Conservation (phyloP, 2,888 invertebrate genomes). For the Meganola albula region DNA sequence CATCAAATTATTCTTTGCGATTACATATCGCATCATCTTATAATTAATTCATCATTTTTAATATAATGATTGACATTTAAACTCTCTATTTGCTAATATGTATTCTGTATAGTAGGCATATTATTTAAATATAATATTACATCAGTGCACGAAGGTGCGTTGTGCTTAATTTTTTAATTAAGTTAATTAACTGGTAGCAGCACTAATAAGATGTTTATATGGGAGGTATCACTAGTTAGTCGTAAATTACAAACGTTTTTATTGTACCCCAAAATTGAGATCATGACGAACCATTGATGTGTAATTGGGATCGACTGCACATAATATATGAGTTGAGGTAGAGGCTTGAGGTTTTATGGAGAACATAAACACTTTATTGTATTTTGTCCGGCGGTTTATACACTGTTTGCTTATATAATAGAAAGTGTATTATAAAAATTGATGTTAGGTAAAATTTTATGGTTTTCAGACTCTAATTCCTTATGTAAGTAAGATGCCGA, state of each 20-base stretch:
- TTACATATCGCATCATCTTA: constrained; percentile 21
- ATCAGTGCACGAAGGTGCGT: background rate
- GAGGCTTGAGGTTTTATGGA: constrained; percentile 65
- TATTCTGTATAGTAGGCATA: no score
- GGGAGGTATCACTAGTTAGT: constrained; percentile 45
- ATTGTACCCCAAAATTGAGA: constrained; percentile 63
- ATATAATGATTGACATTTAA: constrained; percentile 17
- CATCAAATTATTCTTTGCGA: constrained; percentile 25
- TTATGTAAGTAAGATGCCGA: no score
- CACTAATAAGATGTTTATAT: constrained; percentile 52
- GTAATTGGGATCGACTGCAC: constrained; percentile 71
- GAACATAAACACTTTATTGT: constrained; percentile 73
- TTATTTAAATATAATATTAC: background rate
- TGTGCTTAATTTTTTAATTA: constrained; percentile 6
- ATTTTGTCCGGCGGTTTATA: constrained; percentile 53
- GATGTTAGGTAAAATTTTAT: no score
- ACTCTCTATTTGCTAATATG: no score
- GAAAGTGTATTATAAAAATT: no score
- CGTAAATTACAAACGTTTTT: constrained; percentile 68
- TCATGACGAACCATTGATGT: constrained; percentile 71
- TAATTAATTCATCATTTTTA: constrained; percentile 24
- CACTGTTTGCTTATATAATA: constrained; percentile 38
- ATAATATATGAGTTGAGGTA: constrained; percentile 73
- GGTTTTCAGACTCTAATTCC: no score
- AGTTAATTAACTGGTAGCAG: constrained; percentile 49